These are phyloP conservation scores for Meda fulgida DNA, from an alignment of 2,797 vertebrate genomes.

Conservation along the genomic window DNA sequence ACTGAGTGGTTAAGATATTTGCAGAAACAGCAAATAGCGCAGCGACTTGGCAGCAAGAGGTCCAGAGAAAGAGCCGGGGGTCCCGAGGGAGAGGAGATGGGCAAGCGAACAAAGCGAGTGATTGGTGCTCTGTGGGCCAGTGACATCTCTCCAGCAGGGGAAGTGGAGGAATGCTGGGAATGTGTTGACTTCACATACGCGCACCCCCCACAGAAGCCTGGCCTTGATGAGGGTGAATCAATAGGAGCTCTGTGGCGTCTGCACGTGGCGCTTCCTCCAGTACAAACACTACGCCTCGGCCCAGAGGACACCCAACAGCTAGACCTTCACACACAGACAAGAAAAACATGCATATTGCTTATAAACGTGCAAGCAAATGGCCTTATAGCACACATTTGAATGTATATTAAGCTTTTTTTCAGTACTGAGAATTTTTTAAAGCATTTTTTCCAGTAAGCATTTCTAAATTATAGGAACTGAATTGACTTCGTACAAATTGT, in stretches of 20 bases:
- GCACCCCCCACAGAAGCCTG: slow-evolving; percentile 67
- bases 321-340: slow-evolving; percentile 61
- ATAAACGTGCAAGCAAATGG: background rate
- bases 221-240: slow-evolving; percentile 78
- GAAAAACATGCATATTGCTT: slow-evolving; percentile 45
- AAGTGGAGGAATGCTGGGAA: slow-evolving; percentile 87
- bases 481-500: background rate
- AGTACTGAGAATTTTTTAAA: background rate
- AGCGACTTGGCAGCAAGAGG: slow-evolving; percentile 62
- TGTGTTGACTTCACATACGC: slow-evolving; percentile 84
- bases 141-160: slow-evolving; percentile 83
- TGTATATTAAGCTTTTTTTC: background rate
- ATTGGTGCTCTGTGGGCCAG: slow-evolving; percentile 57
- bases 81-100: slow-evolving; percentile 14
- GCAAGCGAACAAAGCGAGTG: slow-evolving; percentile 17
- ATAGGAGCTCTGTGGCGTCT: slow-evolving; percentile 77
- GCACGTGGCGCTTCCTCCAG: slow-evolving; percentile 72
- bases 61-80: background rate
- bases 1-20: slow-evolving; percentile 49
- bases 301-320: slow-evolving; percentile 64
- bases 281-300: slow-evolving; percentile 74
- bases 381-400: background rate
- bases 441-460: background rate
- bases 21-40: slow-evolving; percentile 59
- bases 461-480: slow-evolving; percentile 10